Evolutionary conservation across 2,113 vertebrate genomes (phyloP).

Genomic region (Cynopterus brachyotis): DNA sequence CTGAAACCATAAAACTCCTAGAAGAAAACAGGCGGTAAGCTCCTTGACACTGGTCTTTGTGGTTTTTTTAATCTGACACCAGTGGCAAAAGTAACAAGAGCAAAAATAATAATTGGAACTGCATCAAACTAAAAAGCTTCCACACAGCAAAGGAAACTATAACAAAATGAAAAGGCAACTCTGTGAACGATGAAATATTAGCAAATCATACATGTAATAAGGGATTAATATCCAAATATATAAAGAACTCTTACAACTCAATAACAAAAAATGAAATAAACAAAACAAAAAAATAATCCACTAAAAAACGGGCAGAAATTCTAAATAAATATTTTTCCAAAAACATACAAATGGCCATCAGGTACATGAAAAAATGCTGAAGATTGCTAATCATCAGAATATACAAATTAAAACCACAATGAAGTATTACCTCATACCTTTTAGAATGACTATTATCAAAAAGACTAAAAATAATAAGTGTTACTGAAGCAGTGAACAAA

Average conservation of each 20-base stretch:
- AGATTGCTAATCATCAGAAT: background rate
- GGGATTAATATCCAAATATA: background rate
- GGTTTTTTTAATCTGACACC: background rate
- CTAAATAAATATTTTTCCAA: background rate
- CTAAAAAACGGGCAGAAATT: background rate
- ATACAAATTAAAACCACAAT: background rate
- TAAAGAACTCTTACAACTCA: background rate
- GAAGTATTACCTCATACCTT: background rate
- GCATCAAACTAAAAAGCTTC: background rate
- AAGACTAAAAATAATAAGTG: background rate
- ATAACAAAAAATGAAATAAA: background rate
- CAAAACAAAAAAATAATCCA: background rate
- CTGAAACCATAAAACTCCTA: background rate
- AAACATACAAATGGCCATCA: background rate
- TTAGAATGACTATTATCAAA: background rate
- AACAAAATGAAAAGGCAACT: background rate
- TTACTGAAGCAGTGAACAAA: background rate
- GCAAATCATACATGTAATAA: background rate
- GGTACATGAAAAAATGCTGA: background rate
- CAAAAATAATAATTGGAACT: background rate
- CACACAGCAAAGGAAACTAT: background rate
- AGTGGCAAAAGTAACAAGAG: background rate
- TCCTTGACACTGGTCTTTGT: background rate
- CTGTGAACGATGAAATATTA: background rate
- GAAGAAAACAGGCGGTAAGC: background rate